Evolutionary conservation across 2,888 invertebrate genomes (phyloP), one percentile per base, ranked within the genome.

Genomic region (Dexiosoma caninum): DNA sequence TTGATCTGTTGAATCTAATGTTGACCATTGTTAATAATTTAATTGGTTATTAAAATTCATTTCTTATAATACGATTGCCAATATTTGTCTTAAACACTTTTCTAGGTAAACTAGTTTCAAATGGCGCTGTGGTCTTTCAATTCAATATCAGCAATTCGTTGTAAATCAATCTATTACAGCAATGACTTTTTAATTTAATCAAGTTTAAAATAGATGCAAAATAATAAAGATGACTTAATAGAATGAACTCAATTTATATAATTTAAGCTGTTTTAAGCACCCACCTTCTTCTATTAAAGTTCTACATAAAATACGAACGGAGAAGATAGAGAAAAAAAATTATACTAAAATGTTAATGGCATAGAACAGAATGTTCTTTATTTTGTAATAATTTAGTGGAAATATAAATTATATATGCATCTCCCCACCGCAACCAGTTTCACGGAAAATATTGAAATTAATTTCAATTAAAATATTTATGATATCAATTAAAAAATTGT

Each of bases 101-200:
- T 21, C 57, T 37, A 23, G 37, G 57, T 23, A 35, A 57, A 57
- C 57, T 57, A 57, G 37, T 37, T 57, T 57, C 57, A 57, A 57
- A 57, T 21, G n/a, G 12, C 21, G 21, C 8, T 21, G 10, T 44
- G 8, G 7, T n/a, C n/a, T 12, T 37, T 57, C 3, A 16, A 37
- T 57, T 37, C n/a, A 51, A 51, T 14, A 51, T 51, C 51, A 51
- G 23, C 23, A 51, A 51, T n/a, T 51, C 27, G 2, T 4, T 30
- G n/a, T 7, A 27, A 30, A 51, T 30, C 30, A n/a, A 51, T 51
- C 30, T 8, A 30, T 1, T 14, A 27, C 30, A 14, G 51, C 30
- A 51, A 30, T 5, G 27, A 14, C 27, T 14, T 51, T 14, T 51
- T 51, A 9, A 14, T 30, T 51, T 14, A 30, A 51, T n/a, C n/a